Base-by-base conservation (phyloP, 1,140 invertebrate species). In the Bombus confusus region DNA sequence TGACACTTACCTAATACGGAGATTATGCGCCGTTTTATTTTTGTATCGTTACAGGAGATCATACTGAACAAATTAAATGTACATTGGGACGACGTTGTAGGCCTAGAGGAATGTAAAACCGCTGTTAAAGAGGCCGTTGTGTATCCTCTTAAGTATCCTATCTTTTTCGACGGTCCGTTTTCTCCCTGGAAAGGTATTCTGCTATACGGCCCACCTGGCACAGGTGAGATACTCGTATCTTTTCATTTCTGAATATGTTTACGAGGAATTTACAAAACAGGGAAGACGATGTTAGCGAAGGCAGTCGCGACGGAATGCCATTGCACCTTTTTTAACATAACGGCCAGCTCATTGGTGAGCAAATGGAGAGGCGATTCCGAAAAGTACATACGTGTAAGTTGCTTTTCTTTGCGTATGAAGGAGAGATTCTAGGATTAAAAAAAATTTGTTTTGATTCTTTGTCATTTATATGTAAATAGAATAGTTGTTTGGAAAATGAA, bases 291-390 rank as follows among this genome's bases (percentile, higher is more conserved):
- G 91, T 93, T 99, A 86, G 98, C 98, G 1, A 98, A 98, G 95
- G 98, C 98, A 1, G 96, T 98, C 1, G 98, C 98, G 12, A 96
- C 97, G 12, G 98, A 99, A 94, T 97, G 97, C 71, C 95, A 96
- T 57, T 97, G 97, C n/a, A 98, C 98, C 0, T 99, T 99, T 94
- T 98, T 99, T 93, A 99, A 99, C 91, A 97, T 99, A 47, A 98
- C 98, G 0, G 97, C 98, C 62, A 98, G 98, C 87, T 97, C 97
- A 2, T 96, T 99, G 37, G 96, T 99, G 9, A 98, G 98, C 91
- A 99, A 99, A 95, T 99, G 98, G 98, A 95, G 98, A 77, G 98
- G 98, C 0, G 98, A 99, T 90, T 99, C 98, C 0, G 98, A 99
- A 95, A 99, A 99, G 94, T 97, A 99, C 87, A 96, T 99, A 62